Evolutionary conservation across 1,140 invertebrate genomes (phyloP).

Genomic region (Calliphora vicina): DNA sequence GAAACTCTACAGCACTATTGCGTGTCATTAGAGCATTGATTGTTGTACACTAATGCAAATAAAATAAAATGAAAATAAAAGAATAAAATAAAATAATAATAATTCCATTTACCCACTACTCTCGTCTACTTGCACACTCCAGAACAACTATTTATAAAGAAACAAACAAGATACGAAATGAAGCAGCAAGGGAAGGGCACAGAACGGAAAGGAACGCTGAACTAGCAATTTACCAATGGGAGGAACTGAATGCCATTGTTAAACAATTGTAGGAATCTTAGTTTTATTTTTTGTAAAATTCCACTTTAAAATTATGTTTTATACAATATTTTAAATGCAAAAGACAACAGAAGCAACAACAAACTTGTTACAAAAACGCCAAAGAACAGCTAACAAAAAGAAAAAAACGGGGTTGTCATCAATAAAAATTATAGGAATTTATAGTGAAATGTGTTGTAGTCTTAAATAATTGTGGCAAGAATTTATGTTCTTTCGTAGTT

Average conservation of each 20-base stretch:
- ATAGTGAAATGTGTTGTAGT: neutral
- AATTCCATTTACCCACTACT: neutral
- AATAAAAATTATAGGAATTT: neutral
- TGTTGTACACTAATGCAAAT: conserved; percentile 8
- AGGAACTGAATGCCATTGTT: neutral
- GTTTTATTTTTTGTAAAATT: neutral
- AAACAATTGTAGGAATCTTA: neutral
- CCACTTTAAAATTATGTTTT: neutral
- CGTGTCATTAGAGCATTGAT: conserved; percentile 15
- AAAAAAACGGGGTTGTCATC: neutral
- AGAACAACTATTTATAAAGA: too few species aligned
- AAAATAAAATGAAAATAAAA: too few species aligned
- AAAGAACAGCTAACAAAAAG: neutral
- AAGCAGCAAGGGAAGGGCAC: too few species aligned
- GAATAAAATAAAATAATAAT: neutral
- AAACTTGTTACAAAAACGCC: too few species aligned
- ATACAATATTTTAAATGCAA: neutral
- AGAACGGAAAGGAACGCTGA: too few species aligned
- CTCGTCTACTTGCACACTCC: neutral
- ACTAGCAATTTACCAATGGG: neutral
- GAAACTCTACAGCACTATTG: neutral
- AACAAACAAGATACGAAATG: too few species aligned
- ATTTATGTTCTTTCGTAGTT: too few species aligned
- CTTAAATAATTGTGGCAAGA: neutral
- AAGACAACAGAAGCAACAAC: too few species aligned